These are phyloP conservation scores for Tricholaema leucomelas DNA, from an alignment of 2,113 vertebrate genomes.

Conservation along the genomic window DNA sequence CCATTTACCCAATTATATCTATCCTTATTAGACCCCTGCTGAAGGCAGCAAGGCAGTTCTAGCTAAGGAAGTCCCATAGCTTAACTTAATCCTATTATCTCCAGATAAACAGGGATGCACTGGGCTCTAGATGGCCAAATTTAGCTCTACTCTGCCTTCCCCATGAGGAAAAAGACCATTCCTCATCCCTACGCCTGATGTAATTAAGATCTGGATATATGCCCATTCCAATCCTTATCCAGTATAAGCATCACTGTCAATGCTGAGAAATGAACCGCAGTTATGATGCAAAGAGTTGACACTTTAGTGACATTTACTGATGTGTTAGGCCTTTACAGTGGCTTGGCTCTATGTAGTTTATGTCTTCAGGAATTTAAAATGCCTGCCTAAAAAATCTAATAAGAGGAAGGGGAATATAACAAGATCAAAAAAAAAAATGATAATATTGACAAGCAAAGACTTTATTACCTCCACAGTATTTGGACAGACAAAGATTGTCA, in stretches of 20 bases:
- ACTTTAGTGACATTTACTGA: constrained; percentile 77
- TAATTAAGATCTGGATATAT: constrained; percentile 83
- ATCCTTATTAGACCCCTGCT: constrained; percentile 84
- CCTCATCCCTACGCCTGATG: constrained; percentile 77
- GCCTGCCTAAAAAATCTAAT: constrained; percentile 59
- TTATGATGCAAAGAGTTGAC: constrained; percentile 77
- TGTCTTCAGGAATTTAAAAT: constrained; percentile 63
- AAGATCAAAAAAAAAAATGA: background rate
- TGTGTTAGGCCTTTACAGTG: constrained; percentile 62
- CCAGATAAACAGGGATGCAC: constrained; percentile 74
- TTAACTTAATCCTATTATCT: constrained; percentile 85
- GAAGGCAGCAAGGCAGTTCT: constrained; percentile 75
- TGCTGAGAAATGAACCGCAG: constrained; percentile 74
- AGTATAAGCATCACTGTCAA: constrained; percentile 77
- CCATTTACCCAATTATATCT: constrained; percentile 83
- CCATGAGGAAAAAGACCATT: constrained; percentile 66
- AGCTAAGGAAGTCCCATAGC: constrained; percentile 79
- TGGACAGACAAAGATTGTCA: constrained; percentile 9
- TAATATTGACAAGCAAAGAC: constrained; percentile 36
- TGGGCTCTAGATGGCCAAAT: constrained; percentile 76
- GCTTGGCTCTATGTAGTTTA: constrained; percentile 34
- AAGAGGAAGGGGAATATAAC: constrained; percentile 1
- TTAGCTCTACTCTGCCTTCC: constrained; percentile 59
- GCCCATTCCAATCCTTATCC: constrained; percentile 79
- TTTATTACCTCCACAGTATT: constrained; percentile 23